phyloP scores from a whole-genome alignment of 2,888 invertebrate species.

The Trypoxylon attenuatum region DNA sequence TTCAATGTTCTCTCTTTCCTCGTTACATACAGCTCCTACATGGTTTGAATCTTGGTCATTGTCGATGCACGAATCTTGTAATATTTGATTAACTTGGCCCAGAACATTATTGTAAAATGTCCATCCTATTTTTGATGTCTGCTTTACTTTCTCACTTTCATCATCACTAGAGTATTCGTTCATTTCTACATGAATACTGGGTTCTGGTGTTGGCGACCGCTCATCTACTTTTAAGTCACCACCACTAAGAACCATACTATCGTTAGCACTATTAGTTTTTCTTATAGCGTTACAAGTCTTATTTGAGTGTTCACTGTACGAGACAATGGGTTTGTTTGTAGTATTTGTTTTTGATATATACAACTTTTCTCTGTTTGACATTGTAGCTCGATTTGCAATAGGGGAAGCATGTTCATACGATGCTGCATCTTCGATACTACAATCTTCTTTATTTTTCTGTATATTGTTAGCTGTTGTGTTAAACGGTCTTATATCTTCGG shows the following conservation, averaged over 20 bases:
- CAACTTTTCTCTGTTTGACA: constrained; percentile 1
- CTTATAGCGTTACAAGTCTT: constrained; percentile 2
- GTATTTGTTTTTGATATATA: constrained; percentile 1
- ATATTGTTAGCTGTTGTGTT: constrained; percentile 8
- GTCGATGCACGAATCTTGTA: constrained; percentile 73
- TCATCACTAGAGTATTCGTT: constrained; percentile 73
- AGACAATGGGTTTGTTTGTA: constrained; percentile 10
- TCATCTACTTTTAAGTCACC: constrained; percentile 62
- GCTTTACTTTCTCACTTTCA: constrained; percentile 75
- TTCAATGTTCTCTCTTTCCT: constrained; percentile 40
- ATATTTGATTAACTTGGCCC: constrained; percentile 77
- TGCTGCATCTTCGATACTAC: background rate
- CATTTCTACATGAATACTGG: constrained; percentile 77
- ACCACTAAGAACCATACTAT: constrained; percentile 52
- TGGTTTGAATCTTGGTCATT: constrained; percentile 40
- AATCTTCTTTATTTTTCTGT: constrained; percentile 6
- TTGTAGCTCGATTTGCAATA: constrained; percentile 2
- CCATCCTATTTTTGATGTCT: constrained; percentile 80
- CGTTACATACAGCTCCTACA: constrained; percentile 15
- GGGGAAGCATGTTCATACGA: background rate
- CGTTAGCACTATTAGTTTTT: constrained; percentile 27
- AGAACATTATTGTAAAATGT: constrained; percentile 85
- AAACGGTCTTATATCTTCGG: background rate
- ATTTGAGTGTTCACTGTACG: constrained; percentile 14
- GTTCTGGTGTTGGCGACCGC: constrained; percentile 74